A percentile compares a stretch with the other conserved stretches of the same genome.
Evolutionary conservation across 2,888 invertebrate genomes (phyloP).

Genomic region (Peribatodes rhomboidaria): DNA sequence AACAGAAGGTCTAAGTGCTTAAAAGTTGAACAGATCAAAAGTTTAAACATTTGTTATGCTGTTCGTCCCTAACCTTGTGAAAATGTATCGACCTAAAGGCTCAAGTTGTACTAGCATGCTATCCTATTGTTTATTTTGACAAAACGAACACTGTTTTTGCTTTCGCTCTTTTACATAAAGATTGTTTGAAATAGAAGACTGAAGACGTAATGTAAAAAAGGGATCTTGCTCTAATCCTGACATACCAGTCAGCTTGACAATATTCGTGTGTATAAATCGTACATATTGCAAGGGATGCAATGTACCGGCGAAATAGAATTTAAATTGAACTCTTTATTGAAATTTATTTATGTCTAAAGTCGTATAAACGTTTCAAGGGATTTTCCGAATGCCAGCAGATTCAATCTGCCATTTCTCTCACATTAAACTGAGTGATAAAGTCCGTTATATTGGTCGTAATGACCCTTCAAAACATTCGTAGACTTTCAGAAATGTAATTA

Average conservation of each 20-base stretch:
- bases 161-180: background rate
- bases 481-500: slow-evolving; percentile 37
- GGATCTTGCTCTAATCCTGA: slow-evolving; percentile 11
- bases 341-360: slow-evolving; percentile 40
- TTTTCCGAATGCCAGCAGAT: slow-evolving; percentile 40
- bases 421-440: slow-evolving; percentile 42
- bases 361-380: slow-evolving; percentile 38
- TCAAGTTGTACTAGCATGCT: background rate
- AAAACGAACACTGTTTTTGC: background rate
- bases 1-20: slow-evolving; percentile 13
- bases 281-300: slow-evolving; percentile 40
- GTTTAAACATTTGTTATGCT: slow-evolving; percentile 13
- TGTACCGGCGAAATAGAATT: slow-evolving; percentile 39
- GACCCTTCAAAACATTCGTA: slow-evolving; percentile 40
- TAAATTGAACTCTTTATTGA: slow-evolving; percentile 45
- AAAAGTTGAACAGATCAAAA: slow-evolving; percentile 14
- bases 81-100: background rate
- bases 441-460: slow-evolving; percentile 34
- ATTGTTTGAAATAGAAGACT: background rate
- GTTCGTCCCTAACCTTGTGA: background rate
- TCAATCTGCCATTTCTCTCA: slow-evolving; percentile 33
- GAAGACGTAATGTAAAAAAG: slow-evolving; percentile 3
- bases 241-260: slow-evolving; percentile 13
- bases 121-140: background rate
- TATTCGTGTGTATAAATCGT: slow-evolving; percentile 34